These are phyloP conservation scores for Macrobrachium nipponense DNA, from an alignment of 1,140 invertebrate genomes.

Conservation along the genomic window DNA sequence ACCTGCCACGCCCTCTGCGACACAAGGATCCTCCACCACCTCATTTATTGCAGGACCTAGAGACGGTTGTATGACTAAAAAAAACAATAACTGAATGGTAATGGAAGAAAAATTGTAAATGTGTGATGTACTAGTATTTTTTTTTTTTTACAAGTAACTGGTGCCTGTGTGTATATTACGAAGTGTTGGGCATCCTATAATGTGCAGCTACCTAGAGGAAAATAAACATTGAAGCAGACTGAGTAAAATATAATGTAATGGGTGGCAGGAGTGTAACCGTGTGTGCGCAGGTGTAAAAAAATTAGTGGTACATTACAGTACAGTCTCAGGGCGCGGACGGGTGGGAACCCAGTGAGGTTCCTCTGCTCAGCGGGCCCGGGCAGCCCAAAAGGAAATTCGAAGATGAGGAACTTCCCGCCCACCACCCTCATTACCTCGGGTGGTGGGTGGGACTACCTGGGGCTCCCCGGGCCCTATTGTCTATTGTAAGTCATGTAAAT, in stretches of 20 bases:
- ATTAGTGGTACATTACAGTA: slow-evolving; percentile 17
- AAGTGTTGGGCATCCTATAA: no score
- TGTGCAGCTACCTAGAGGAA: not conserved
- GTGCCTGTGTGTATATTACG: no score
- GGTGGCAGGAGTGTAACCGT: not conserved
- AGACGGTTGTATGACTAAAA: slow-evolving; percentile 44
- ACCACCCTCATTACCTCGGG: not conserved
- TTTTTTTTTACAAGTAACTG: not conserved
- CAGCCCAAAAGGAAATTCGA: not conserved
- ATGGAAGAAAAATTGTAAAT: no score
- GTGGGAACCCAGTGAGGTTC: slow-evolving; percentile 41
- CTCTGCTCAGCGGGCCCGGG: slow-evolving; percentile 37
- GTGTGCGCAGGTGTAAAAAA: not conserved
- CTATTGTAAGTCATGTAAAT: slow-evolving; percentile 56
- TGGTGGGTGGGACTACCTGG: slow-evolving; percentile 7
- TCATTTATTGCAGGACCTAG: slow-evolving; percentile 50
- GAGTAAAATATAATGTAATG: not conserved
- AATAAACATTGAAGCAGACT: not conserved
- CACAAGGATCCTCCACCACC: slow-evolving; percentile 49
- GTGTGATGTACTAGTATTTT: not conserved
- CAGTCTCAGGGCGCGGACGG: slow-evolving; percentile 57
- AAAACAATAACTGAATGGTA: not conserved
- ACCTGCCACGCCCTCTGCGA: slow-evolving; percentile 34
- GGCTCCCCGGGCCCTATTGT: slow-evolving; percentile 14
- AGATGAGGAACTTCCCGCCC: not conserved